A percentile compares a stretch with the other conserved stretches of the same genome.
phyloP scores from a whole-genome alignment of 2,113 vertebrate species.

The Nannobrachium achirus region DNA sequence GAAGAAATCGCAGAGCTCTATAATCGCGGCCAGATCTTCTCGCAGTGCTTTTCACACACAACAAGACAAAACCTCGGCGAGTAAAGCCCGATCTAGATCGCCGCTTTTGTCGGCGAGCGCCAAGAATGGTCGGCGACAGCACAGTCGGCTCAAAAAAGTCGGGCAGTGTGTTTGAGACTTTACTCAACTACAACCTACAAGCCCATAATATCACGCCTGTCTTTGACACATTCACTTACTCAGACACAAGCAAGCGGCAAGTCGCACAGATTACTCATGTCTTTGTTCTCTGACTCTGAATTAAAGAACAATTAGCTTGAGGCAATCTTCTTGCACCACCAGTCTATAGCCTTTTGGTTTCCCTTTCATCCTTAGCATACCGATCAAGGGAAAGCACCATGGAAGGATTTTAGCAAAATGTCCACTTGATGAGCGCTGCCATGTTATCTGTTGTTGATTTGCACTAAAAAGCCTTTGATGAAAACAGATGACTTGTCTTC shows the following conservation, averaged over 20 bases:
- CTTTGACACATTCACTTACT: background rate
- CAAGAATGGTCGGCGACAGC: background rate
- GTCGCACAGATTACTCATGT: background rate
- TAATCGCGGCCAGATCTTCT: too few species aligned
- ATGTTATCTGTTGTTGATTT: slow-evolving; percentile 3
- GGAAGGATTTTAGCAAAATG: slow-evolving; percentile 4
- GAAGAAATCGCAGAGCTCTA: too few species aligned
- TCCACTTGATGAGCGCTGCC: background rate
- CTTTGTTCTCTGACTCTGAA: slow-evolving; percentile 1
- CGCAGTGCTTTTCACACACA: too few species aligned
- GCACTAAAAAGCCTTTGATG: slow-evolving; percentile 8
- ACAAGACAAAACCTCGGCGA: too few species aligned
- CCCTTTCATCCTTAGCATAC: background rate
- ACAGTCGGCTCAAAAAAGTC: too few species aligned
- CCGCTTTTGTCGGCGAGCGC: too few species aligned
- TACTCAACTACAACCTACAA: background rate
- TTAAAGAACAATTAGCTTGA: background rate
- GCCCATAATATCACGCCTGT: background rate
- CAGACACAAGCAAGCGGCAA: background rate
- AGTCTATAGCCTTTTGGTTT: background rate
- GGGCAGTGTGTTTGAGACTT: too few species aligned
- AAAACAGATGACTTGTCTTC: background rate
- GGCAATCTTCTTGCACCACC: background rate
- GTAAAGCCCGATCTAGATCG: too few species aligned
- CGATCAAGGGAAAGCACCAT: slow-evolving; percentile 6